Percentiles rank a stretch among this genome's conserved stretches.
phyloP scores from a whole-genome alignment of 2,888 invertebrate species.

The Idaea biselata region DNA sequence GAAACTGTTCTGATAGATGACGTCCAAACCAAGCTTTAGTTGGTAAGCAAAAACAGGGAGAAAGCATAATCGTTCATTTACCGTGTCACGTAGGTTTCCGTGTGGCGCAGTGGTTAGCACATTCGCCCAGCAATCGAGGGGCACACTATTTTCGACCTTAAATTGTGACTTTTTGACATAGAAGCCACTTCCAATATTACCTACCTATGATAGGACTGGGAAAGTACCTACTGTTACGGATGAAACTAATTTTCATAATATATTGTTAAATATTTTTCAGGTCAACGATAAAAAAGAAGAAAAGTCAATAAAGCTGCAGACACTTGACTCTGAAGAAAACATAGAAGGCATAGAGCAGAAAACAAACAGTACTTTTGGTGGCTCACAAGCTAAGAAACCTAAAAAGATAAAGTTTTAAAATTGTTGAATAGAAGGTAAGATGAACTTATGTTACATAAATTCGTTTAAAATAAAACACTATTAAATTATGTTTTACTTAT shows the following conservation, averaged over 20 bases:
- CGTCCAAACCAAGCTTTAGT: no score
- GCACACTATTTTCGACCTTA: no score
- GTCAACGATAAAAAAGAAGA: conserved; percentile 65
- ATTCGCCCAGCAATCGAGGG: no score
- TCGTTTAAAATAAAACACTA: background rate
- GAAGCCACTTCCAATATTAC: no score
- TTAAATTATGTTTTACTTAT: conserved; percentile 2
- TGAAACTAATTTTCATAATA: background rate
- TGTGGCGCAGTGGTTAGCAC: no score
- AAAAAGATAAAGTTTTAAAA: conserved; percentile 69
- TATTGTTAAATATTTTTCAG: conserved; percentile 41
- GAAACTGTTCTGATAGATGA: no score
- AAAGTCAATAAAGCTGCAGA: conserved; percentile 66
- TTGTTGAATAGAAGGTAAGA: conserved; percentile 3
- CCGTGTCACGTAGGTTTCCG: no score
- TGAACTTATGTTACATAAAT: background rate
- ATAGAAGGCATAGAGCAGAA: conserved; percentile 67
- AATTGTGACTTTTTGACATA: no score
- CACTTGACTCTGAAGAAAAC: conserved; percentile 56
- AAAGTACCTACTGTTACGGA: background rate
- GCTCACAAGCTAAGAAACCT: conserved; percentile 52
- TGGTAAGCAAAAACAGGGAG: no score
- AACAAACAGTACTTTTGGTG: conserved; percentile 24
- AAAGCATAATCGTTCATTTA: no score
- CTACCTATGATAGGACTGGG: no score